Base-by-base conservation (phyloP, 2,797 vertebrate genomes). In the Allobates femoralis region DNA sequence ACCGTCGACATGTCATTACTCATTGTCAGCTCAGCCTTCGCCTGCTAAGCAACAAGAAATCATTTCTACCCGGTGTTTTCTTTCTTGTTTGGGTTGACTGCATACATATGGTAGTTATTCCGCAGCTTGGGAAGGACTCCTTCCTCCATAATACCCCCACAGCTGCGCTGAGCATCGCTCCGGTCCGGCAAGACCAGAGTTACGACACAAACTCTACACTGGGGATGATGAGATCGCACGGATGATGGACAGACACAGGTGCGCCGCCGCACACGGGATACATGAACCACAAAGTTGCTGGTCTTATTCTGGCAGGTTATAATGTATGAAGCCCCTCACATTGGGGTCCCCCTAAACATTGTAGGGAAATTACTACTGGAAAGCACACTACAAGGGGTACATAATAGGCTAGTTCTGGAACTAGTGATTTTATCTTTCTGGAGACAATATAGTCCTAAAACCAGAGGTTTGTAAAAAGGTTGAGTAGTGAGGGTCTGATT, bases 61-160 rank as follows among this genome's bases (percentile, higher is more conserved):
- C 64, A 84, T 84, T 84, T 51, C 41, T 84, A 75, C 75, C 76
- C 30, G 14, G 79, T 79, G 71, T 81, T 84, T 87, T 79, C 62
- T 41, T 74, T 84, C 41, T 56, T 75, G 86, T 87, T 67, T 80
- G 81, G 86, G 86, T 56, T 84, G 81, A 84, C 81, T 80, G 81
- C 86, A 50, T 84, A 84, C 86, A 87, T 87, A 87, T 87, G 86
- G 86, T 83, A 81, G 76, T 87, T 84, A 84, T 87, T 87, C 81
- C 75, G 55, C 55, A 74, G 62, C 81, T 73, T 62, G 74, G 85
- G 80, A 83, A 76, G 80, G 85, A 60, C 34, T 79, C 76, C 81
- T 84, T 79, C 76, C 82, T 84, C 86, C 80, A 76, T 87, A 77
- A 80, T 80, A 32, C 46, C 37, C 46, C 1, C 55, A 79, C 86